Percentiles rank a stretch among this genome's conserved stretches.
phyloP scores from a whole-genome alignment of 2,888 invertebrate genomes.

The Prenolepis imparis region DNA sequence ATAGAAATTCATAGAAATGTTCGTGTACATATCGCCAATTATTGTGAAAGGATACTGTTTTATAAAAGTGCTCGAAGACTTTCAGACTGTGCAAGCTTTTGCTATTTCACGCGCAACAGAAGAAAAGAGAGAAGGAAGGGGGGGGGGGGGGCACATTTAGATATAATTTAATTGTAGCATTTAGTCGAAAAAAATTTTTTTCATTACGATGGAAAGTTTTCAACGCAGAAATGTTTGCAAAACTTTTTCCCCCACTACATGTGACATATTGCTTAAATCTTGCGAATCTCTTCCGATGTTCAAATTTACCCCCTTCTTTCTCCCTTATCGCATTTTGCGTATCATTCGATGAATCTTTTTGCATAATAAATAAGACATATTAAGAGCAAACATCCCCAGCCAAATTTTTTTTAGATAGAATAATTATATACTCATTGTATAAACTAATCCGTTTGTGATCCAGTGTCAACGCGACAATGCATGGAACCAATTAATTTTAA shows the following conservation, averaged over 20 bases:
- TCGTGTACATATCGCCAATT: slow-evolving; percentile 29
- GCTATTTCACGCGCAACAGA: background rate
- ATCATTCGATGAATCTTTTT: slow-evolving; percentile 17
- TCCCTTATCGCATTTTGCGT: background rate
- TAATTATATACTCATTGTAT: slow-evolving; percentile 55
- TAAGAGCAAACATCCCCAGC: slow-evolving; percentile 32
- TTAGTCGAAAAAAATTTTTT: background rate
- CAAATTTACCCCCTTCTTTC: slow-evolving; percentile 12
- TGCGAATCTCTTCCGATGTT: background rate
- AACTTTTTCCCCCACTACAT: background rate
- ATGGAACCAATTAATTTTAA: slow-evolving; percentile 58
- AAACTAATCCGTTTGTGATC: slow-evolving; percentile 56
- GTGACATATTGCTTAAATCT: background rate
- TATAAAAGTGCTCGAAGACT: background rate
- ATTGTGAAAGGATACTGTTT: slow-evolving; percentile 11
- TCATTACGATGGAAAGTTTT: background rate
- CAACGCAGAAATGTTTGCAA: background rate
- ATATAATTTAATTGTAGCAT: background rate
- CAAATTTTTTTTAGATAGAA: slow-evolving; percentile 55
- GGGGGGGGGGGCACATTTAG: background rate
- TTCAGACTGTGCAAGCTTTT: background rate
- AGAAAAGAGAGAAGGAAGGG: background rate
- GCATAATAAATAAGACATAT: background rate
- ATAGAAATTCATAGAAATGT: slow-evolving; percentile 7
- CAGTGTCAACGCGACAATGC: slow-evolving; percentile 43